Evolutionary conservation across 2,113 vertebrate species (phyloP), one percentile per base, ranked within the genome.

Genomic region (Chaetura pelagica): DNA sequence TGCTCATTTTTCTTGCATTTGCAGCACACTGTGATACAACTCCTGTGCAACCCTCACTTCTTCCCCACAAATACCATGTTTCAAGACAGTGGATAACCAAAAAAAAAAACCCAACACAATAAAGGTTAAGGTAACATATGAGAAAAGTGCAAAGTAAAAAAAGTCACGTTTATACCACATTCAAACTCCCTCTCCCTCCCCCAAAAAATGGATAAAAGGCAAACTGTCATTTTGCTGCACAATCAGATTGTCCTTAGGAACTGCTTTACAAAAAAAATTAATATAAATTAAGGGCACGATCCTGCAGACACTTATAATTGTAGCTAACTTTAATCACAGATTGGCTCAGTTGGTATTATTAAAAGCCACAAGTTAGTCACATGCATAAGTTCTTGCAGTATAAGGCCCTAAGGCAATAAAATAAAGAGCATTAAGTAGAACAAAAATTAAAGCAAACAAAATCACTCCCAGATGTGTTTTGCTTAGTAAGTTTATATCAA

Each of bases 101-200:
- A 87, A 93, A 59, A 77, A 32, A 75, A n/a, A 48, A 48, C 15
- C 14, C 44, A 77, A 30, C 74, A 97, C 93, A 96, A 55, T 90
- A 92, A 95, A 97, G 66, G 83, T 21, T 95, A 96, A 94, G 84
- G 91, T 95, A 97, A 93, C 82, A 75, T 93, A 97, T 87, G 90
- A 97, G 95, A 94, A 98, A 98, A 98, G 97, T 98, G 97, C 97
- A 97, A 97, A 97, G 96, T 97, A 97, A 95, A 91, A 87, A 94
- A 93, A 84, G 77, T 95, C 90, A 97, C 19, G 12, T 96, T 92
- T 92, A 93, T 59, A 93, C 81, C 96, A 97, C 96, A 92, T 86
- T 81, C 71, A 94, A 91, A 90, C 84, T 89, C 88, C 67, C 29
- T 91, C 63, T 73, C 72, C 38, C 34, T 57, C 84, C 68, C 40